These are phyloP conservation scores for Arenaria interpres DNA, from an alignment of 2,113 vertebrate species.

Conservation along the genomic window DNA sequence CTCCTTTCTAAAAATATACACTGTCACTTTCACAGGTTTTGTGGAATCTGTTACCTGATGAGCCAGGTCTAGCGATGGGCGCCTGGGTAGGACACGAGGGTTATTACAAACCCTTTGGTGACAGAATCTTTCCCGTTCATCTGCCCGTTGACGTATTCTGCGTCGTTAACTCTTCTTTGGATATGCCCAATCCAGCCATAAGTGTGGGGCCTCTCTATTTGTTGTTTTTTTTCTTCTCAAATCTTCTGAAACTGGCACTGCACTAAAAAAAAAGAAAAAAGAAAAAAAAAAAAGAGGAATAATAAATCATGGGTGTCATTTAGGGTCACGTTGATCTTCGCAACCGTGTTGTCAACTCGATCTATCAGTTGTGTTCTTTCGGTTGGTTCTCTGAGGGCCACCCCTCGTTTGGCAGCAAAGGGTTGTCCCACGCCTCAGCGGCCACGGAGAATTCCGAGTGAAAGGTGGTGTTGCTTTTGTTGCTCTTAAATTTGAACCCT, in stretches of 20 bases:
- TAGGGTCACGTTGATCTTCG: not conserved
- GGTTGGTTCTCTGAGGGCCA: not conserved
- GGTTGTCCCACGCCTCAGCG: accelerated
- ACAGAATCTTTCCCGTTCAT: not conserved
- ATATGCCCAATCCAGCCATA: not conserved
- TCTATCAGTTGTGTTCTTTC: not conserved
- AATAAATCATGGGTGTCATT: not conserved
- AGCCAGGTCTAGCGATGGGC: not conserved
- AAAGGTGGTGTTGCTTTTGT: not conserved
- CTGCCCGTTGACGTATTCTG: not conserved
- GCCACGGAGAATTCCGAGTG: not conserved
- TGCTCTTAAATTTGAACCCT: not conserved
- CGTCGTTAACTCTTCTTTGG: not conserved
- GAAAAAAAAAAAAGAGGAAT: not conserved
- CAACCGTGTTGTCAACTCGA: not conserved
- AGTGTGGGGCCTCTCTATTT: not conserved
- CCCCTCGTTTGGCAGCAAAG: not conserved
- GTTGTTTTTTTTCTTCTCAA: not conserved
- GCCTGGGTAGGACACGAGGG: not conserved
- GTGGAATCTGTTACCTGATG: not conserved
- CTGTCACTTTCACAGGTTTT: slow-evolving; percentile 6
- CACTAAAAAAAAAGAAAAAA: not conserved
- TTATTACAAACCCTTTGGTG: not conserved
- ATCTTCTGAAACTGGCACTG: not conserved
- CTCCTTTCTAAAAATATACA: slow-evolving; percentile 35